Conservation (phyloP, 2,888 invertebrate species). For the Thymelicus sylvestris region DNA sequence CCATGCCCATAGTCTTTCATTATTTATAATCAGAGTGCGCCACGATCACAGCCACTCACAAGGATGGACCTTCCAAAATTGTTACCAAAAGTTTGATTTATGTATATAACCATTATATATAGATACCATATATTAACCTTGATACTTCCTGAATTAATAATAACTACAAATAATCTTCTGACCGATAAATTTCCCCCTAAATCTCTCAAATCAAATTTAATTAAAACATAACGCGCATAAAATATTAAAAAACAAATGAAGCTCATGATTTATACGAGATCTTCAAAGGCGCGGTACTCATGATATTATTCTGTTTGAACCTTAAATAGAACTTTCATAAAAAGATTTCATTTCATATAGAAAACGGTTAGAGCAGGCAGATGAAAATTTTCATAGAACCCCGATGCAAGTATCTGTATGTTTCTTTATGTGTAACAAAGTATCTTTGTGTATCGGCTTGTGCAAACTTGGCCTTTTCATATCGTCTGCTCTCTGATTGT, state of each 20-base stretch:
- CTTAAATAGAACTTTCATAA: neutral
- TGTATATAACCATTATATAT: no score
- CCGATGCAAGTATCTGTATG: constrained; percentile 6
- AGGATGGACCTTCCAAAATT: no score
- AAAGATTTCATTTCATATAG: neutral
- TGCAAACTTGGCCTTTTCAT: neutral
- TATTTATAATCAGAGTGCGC: no score
- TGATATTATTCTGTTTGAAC: neutral
- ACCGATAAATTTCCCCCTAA: no score
- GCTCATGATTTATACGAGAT: neutral
- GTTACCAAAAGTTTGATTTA: no score
- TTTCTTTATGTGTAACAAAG: constrained; percentile 18
- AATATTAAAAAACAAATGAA: neutral
- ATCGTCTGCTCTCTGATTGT: constrained; percentile 4
- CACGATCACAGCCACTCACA: no score
- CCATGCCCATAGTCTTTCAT: no score
- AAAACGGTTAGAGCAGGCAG: neutral
- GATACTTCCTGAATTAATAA: no score
- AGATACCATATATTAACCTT: no score
- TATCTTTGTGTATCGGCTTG: constrained; percentile 17
- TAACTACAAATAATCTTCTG: no score
- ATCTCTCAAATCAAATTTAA: neutral
- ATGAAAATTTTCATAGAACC: constrained; percentile 16
- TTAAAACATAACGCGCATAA: neutral
- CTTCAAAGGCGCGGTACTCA: neutral